These are phyloP conservation scores for Zosterops borbonicus DNA, from an alignment of 2,113 vertebrate genomes.

Conservation along the genomic window DNA sequence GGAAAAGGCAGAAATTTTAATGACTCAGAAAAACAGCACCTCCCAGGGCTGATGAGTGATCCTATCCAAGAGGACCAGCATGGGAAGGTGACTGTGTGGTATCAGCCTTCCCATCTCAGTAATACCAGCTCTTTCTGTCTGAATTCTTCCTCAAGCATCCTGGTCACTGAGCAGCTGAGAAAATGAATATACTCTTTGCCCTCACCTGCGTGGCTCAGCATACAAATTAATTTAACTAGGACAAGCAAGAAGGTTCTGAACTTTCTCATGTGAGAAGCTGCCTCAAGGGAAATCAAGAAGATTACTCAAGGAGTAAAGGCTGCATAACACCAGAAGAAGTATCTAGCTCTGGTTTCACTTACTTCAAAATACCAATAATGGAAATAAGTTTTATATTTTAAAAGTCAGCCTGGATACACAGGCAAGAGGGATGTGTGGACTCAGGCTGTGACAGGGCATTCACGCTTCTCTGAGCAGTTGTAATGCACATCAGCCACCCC, in stretches of 20 bases:
- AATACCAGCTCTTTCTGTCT: neutral
- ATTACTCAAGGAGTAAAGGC: neutral
- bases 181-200: neutral
- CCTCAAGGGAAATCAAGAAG: neutral
- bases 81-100: neutral
- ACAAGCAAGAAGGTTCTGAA: neutral
- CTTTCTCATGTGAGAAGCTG: neutral
- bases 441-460: neutral
- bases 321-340: neutral
- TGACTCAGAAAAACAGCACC: neutral
- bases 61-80: accelerated
- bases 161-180: neutral
- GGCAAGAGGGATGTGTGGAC: neutral
- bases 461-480: neutral
- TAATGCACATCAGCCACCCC: neutral
- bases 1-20: neutral
- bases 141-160: neutral
- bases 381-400: neutral
- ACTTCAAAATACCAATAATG: neutral
- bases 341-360: neutral
- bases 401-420: neutral
- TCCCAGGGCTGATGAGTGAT: neutral
- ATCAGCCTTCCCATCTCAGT: neutral
- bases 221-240: conserved; percentile 21
- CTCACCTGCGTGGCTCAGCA: conserved; percentile 14